These are phyloP conservation scores for Malacosoma neustria DNA, from an alignment of 2,888 invertebrate species.

Conservation along the genomic window DNA sequence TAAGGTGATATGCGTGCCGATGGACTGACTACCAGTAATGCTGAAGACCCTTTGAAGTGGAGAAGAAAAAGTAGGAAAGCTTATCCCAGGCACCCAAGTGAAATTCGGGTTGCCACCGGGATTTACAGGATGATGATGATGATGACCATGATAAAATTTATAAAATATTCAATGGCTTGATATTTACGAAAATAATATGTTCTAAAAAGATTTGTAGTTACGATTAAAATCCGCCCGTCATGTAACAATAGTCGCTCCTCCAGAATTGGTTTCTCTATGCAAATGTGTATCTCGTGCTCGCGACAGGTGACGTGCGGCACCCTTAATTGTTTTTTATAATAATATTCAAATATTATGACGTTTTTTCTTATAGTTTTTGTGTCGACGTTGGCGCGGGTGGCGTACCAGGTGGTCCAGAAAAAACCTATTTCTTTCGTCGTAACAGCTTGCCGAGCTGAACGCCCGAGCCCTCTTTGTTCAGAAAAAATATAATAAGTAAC, in stretches of 20 bases:
- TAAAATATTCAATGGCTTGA: neutral
- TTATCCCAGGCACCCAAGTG: too few relatives aligned
- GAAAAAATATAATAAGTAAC: constrained; percentile 1
- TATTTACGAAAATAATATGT: neutral
- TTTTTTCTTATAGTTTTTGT: constrained; percentile 59
- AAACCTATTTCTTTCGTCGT: constrained; percentile 43
- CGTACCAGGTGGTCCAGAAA: constrained; percentile 67
- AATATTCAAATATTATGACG: constrained; percentile 73
- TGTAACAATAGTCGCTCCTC: constrained; percentile 27
- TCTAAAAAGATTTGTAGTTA: neutral
- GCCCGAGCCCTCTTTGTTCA: neutral
- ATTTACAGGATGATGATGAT: too few relatives aligned
- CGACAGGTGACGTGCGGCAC: constrained; percentile 71
- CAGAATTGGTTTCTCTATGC: constrained; percentile 62
- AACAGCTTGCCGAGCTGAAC: constrained; percentile 49
- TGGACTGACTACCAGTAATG: too few relatives aligned
- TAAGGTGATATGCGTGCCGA: too few relatives aligned
- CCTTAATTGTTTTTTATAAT: constrained; percentile 72
- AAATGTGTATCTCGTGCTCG: constrained; percentile 67
- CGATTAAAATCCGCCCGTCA: constrained; percentile 17
- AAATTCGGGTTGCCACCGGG: too few relatives aligned
- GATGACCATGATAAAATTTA: too few relatives aligned
- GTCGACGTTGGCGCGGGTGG: constrained; percentile 54
- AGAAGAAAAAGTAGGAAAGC: too few relatives aligned
- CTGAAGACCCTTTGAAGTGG: too few relatives aligned